phyloP scores from a whole-genome alignment of 1,140 invertebrate species.

The Calephelis nemesis region DNA sequence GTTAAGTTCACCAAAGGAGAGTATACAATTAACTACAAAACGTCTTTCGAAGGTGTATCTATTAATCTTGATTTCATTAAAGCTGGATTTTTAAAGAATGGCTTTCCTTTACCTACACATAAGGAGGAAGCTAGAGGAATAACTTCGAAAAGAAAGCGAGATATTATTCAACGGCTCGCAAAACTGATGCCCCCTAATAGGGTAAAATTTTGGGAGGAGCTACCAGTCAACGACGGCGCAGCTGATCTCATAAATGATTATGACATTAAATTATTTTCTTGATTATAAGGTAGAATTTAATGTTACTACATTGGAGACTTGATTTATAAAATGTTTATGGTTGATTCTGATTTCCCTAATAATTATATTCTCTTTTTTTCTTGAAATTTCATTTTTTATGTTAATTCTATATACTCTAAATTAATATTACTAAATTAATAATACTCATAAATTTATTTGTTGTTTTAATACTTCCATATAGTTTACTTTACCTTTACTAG shows the following conservation, averaged over 20 bases:
- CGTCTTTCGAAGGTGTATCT: background rate
- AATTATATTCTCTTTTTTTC: background rate
- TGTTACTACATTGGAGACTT: background rate
- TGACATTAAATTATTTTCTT: slow-evolving; percentile 1
- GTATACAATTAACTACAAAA: background rate
- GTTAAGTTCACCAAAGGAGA: background rate
- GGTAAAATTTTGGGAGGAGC: slow-evolving; percentile 4
- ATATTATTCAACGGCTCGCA: slow-evolving; percentile 3
- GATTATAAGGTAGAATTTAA: background rate
- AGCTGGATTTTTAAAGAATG: slow-evolving; percentile 4
- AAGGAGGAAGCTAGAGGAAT: background rate
- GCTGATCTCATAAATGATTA: slow-evolving; percentile 13
- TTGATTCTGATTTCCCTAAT: background rate
- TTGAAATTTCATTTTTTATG: too few species aligned
- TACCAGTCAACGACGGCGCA: background rate
- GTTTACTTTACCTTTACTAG: too few species aligned
- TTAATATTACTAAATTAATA: too few species aligned
- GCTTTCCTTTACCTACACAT: background rate
- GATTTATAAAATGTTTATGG: background rate
- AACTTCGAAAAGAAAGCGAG: background rate
- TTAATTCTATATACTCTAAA: too few species aligned
- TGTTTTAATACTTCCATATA: too few species aligned
- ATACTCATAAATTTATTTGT: too few species aligned
- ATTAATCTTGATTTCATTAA: background rate
- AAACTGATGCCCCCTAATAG: slow-evolving; percentile 7